Evolutionary conservation across 2,113 vertebrate species (phyloP).

Genomic region (Regulus satrapa): DNA sequence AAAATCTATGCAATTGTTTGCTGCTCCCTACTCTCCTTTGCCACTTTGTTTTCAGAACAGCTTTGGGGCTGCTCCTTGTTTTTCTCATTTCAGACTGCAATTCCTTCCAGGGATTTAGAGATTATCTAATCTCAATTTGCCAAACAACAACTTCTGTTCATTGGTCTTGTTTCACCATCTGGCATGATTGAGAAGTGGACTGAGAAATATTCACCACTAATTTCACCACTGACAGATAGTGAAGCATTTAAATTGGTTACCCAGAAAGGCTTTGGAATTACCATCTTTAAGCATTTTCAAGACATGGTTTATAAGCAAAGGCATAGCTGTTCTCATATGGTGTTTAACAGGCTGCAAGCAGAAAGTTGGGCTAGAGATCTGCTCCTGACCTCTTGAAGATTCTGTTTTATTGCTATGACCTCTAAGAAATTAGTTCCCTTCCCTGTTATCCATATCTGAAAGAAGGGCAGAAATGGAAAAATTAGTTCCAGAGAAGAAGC

Average conservation of each 20-base stretch:
- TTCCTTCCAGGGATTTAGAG: neutral
- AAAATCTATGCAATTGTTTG: neutral
- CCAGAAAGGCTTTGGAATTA: neutral
- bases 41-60: neutral
- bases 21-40: neutral
- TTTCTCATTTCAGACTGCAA: neutral
- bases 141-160: neutral
- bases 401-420: constrained; percentile 24
- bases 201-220: neutral
- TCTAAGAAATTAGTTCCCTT: neutral
- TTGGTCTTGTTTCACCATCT: neutral
- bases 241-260: neutral
- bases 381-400: neutral
- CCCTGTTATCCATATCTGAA: neutral
- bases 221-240: neutral
- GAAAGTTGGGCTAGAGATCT: neutral
- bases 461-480: neutral
- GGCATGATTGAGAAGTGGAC: neutral
- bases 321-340: neutral
- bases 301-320: neutral
- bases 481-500: neutral
- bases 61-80: neutral
- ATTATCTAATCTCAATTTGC: neutral
- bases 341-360: neutral
- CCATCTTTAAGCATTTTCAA: neutral